Evolutionary conservation across 2,797 vertebrate species (phyloP).

Genomic region (Acrossocheilus fasciatus): DNA sequence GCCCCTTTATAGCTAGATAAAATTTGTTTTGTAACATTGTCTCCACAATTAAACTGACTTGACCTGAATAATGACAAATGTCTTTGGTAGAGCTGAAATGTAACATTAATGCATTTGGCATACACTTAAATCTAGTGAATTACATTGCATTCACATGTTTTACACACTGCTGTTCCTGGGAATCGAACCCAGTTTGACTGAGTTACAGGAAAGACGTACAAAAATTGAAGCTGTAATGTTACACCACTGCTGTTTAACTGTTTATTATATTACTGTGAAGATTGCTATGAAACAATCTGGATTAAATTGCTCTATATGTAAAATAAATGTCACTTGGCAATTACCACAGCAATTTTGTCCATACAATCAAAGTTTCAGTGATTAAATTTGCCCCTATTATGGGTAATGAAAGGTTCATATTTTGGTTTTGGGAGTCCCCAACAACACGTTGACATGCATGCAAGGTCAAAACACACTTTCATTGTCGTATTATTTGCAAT

Average conservation of each 20-base stretch:
- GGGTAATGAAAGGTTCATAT: too few relatives aligned
- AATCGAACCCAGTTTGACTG: not conserved
- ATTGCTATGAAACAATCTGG: too few relatives aligned
- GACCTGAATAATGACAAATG: not conserved
- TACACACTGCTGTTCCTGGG: not conserved
- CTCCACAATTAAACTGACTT: not conserved
- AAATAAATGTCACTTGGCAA: too few relatives aligned
- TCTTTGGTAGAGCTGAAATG: not conserved
- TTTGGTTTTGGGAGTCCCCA: too few relatives aligned
- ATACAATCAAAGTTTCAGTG: too few relatives aligned
- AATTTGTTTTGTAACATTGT: not conserved
- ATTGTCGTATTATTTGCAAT: too few relatives aligned
- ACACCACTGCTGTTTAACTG: not conserved
- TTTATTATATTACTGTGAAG: too few relatives aligned
- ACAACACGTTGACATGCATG: too few relatives aligned
- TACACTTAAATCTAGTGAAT: not conserved
- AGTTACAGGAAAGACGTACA: not conserved
- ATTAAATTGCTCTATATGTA: too few relatives aligned
- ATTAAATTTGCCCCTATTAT: too few relatives aligned
- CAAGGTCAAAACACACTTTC: too few relatives aligned
- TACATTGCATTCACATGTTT: not conserved
- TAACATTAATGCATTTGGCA: not conserved
- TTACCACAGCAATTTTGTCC: too few relatives aligned
- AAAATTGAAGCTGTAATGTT: not conserved
- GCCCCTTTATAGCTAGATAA: not conserved